Evolutionary conservation across 1,140 invertebrate genomes (phyloP).

Genomic region (Drosophila sechellia): DNA sequence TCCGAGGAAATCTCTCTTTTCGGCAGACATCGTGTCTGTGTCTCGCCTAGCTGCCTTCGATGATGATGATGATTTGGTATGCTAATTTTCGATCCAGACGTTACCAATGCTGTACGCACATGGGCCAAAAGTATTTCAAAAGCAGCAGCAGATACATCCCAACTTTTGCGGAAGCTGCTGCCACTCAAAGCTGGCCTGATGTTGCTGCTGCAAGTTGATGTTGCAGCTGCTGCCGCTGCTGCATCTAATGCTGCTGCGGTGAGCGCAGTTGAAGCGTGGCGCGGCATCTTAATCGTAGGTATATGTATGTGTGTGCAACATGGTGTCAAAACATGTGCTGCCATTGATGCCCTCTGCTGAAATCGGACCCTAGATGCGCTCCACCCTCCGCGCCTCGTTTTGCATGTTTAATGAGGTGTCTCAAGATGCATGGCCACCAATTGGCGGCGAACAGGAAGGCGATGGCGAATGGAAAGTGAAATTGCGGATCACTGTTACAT

Average conservation of each 20-base stretch:
- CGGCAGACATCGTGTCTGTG: conserved; percentile 43
- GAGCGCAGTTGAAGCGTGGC: conserved; percentile 51
- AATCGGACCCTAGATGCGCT: conserved; percentile 22
- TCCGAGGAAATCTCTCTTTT: conserved; percentile 28
- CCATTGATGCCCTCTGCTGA: conserved; percentile 39
- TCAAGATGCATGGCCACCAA: conserved; percentile 65
- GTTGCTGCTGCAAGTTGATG: neutral
- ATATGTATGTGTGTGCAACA: conserved; percentile 21
- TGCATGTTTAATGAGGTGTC: conserved; percentile 77
- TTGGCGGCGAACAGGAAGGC: conserved; percentile 63
- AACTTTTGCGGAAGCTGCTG: conserved; percentile 64
- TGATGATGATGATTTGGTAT: conserved; percentile 46
- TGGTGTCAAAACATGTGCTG: conserved; percentile 55
- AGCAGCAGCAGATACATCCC: conserved; percentile 29
- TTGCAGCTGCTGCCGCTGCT: neutral
- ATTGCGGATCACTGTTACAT: conserved; percentile 70
- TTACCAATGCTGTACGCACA: conserved; percentile 41
- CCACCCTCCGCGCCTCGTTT: conserved; percentile 24
- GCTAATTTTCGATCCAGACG: conserved; percentile 44
- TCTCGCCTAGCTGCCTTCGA: conserved; percentile 59
- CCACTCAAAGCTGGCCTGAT: conserved; percentile 17
- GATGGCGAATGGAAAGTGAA: conserved; percentile 60
- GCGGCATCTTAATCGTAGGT: conserved; percentile 15
- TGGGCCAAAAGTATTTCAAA: conserved; percentile 35
- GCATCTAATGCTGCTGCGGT: conserved; percentile 12